phyloP scores from a whole-genome alignment of 2,797 vertebrate genomes.

The Hyperoplus immaculatus region DNA sequence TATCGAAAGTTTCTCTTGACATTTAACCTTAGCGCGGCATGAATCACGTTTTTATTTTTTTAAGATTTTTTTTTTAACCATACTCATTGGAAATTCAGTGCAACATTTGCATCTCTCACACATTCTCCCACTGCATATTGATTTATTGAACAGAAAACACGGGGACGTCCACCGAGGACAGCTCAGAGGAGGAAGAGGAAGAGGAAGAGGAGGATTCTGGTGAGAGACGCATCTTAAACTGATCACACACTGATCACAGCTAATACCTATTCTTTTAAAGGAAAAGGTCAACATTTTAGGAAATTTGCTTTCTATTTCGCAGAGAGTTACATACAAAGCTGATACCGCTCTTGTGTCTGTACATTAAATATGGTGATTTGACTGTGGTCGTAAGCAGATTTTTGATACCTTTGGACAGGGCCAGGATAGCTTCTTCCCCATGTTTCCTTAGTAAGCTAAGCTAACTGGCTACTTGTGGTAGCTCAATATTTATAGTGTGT shows the following conservation, averaged over 20 bases:
- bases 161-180: slow-evolving; percentile 73
- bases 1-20: neutral
- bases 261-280: neutral
- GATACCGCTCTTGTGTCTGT: neutral
- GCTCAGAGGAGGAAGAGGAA: slow-evolving; percentile 79
- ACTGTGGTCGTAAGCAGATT: neutral
- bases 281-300: neutral
- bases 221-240: slow-evolving; percentile 45
- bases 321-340: neutral
- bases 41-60: neutral
- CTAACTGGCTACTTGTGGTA: neutral
- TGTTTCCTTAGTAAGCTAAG: neutral
- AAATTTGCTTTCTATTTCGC: neutral
- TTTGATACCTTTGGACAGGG: neutral
- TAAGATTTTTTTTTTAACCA: neutral
- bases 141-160: slow-evolving; percentile 62
- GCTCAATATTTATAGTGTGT: neutral
- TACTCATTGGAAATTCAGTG: neutral
- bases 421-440: neutral
- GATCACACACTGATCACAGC: neutral
- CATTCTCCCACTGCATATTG: neutral
- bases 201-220: slow-evolving; percentile 68
- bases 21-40: neutral
- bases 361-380: neutral
- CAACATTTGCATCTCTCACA: neutral